Conservation (phyloP, 2,888 invertebrate genomes). For the Onthophagus sagittarius region DNA sequence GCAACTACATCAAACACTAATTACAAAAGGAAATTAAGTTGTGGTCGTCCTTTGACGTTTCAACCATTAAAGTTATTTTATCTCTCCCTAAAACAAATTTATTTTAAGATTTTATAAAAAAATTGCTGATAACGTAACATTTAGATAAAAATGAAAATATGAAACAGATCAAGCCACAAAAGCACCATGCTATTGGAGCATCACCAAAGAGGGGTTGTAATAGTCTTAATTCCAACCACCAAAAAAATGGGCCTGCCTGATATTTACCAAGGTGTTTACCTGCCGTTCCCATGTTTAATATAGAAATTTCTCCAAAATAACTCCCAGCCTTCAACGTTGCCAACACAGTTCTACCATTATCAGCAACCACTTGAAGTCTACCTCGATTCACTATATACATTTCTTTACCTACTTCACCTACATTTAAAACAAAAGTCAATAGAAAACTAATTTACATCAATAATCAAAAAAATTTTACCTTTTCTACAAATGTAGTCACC, state of each 20-base stretch:
- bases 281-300: conserved; percentile 99
- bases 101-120: neutral
- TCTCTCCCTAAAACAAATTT: neutral
- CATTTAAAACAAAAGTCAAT: conserved; percentile 33
- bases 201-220: conserved; percentile 18
- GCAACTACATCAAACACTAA: no score
- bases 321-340: conserved; percentile 97
- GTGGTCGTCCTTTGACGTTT: no score
- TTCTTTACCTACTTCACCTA: conserved; percentile 98
- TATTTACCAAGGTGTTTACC: conserved; percentile 96
- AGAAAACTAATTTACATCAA: neutral
- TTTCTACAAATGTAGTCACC: conserved; percentile 99
- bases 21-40: no score
- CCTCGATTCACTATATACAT: conserved; percentile 99
- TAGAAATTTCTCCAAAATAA: conserved; percentile 99
- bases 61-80: neutral
- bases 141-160: neutral
- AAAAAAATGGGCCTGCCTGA: conserved; percentile 51
- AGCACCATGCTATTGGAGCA: conserved; percentile 4
- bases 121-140: neutral
- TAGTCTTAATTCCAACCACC: conserved; percentile 28
- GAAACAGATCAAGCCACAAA: neutral
- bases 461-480: conserved; percentile 59
- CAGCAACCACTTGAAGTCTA: conserved; percentile 89
- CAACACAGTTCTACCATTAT: conserved; percentile 92